Conservation (phyloP, 2,888 invertebrate genomes). For the Drosophila mimica region DNA sequence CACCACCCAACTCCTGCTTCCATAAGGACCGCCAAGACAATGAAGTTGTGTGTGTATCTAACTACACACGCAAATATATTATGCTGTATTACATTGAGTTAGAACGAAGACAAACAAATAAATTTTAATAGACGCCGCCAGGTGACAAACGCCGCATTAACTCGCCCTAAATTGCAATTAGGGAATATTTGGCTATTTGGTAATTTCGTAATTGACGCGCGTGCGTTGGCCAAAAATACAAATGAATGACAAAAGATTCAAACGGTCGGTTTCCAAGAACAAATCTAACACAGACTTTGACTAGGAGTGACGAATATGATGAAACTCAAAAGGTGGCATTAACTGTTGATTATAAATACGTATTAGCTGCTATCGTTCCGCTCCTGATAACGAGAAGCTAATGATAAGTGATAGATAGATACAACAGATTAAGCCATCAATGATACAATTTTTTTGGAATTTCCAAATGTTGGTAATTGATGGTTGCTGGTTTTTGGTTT, state of each 20-base stretch:
- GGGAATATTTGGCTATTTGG: conserved; percentile 58
- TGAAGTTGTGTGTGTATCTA: conserved; percentile 24
- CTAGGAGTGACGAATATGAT: background rate
- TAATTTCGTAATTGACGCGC: conserved; percentile 62
- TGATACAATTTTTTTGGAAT: conserved; percentile 5
- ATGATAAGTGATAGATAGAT: conserved; percentile 10
- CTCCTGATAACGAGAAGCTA: conserved; percentile 31
- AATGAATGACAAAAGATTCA: conserved; percentile 8
- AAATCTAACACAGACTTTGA: conserved; percentile 14
- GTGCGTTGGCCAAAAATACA: conserved; percentile 21
- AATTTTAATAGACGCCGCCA: conserved; percentile 74
- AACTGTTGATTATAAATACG: conserved; percentile 10
- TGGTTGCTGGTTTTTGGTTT: conserved; percentile 4
- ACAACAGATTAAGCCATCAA: background rate
- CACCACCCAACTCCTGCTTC: background rate
- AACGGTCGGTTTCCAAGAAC: background rate
- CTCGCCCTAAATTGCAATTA: conserved; percentile 73
- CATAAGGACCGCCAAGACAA: conserved; percentile 12
- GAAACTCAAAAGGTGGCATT: background rate
- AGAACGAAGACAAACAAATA: conserved; percentile 70
- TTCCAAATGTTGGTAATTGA: conserved; percentile 29
- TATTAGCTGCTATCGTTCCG: conserved; percentile 19
- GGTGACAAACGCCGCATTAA: conserved; percentile 69
- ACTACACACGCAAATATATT: conserved; percentile 21
- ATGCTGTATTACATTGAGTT: conserved; percentile 46